A percentile compares a stretch with the other conserved stretches of the same genome.
Conservation (phyloP, 2,797 vertebrate genomes). For the Macroramphosus scolopax region DNA sequence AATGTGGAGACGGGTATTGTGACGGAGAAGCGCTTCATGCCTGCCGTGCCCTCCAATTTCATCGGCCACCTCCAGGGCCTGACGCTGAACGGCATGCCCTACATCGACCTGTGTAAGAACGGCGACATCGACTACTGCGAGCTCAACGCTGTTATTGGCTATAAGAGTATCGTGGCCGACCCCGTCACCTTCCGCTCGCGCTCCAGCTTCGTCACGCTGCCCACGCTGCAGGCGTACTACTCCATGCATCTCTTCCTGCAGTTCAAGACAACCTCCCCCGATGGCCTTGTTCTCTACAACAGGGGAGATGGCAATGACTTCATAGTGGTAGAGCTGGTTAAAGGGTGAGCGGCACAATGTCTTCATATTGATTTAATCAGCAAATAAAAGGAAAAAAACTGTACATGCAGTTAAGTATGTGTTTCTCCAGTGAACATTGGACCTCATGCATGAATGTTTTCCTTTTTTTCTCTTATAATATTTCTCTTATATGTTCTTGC, state of each 20-base stretch:
- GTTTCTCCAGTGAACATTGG: no score
- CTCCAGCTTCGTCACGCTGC: conserved; percentile 93
- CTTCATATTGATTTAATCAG: no score
- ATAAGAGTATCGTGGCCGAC: conserved; percentile 97
- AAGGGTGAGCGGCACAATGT: conserved; percentile 86
- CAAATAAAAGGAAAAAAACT: no score
- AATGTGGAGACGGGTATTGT: conserved; percentile 99
- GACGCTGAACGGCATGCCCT: conserved; percentile 97
- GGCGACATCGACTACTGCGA: conserved; percentile 99
- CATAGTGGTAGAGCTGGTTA: conserved; percentile 97
- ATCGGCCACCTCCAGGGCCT: conserved; percentile 98
- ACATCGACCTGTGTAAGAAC: conserved; percentile 99
- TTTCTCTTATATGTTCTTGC: no score
- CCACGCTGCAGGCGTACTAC: conserved; percentile 96
- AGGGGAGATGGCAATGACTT: conserved; percentile 98
- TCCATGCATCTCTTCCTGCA: conserved; percentile 99
- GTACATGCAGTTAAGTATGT: no score
- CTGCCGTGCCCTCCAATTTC: conserved; percentile 96
- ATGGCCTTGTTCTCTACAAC: conserved; percentile 96
- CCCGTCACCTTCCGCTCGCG: conserved; percentile 98
- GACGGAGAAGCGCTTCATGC: conserved; percentile 95
- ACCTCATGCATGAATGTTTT: no score
- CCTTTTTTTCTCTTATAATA: no score
- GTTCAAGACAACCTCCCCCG: conserved; percentile 98
- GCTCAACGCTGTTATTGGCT: conserved; percentile 96